Percentiles rank a stretch among this genome's conserved stretches.
Evolutionary conservation across 2,797 vertebrate genomes (phyloP).

Genomic region (Champsocephalus gunnari): DNA sequence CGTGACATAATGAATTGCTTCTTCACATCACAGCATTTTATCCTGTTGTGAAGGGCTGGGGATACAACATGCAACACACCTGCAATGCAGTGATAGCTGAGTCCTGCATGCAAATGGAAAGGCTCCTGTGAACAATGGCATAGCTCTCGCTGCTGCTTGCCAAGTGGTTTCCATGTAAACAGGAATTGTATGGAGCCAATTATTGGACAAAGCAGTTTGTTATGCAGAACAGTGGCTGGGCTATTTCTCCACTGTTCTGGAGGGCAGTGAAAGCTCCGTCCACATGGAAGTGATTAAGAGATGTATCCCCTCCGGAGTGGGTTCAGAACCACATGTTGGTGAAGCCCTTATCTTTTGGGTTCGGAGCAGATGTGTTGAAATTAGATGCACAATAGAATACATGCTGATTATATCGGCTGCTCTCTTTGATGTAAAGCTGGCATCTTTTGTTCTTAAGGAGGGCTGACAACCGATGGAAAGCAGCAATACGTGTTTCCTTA

Average conservation of each 20-base stretch:
- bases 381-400: constrained; percentile 25
- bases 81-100: constrained; percentile 10
- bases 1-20: constrained; percentile 9
- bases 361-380: constrained; percentile 42
- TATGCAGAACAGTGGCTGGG: constrained; percentile 34
- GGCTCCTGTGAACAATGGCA: constrained; percentile 14
- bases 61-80: constrained; percentile 3
- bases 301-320: constrained; percentile 29
- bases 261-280: constrained; percentile 24
- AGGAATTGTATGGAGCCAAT: constrained; percentile 31
- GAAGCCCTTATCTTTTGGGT: constrained; percentile 38
- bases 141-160: not conserved
- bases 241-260: constrained; percentile 22
- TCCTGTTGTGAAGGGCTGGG: not conserved
- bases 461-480: constrained; percentile 2
- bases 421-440: constrained; percentile 1
- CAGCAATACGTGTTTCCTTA: constrained; percentile 11
- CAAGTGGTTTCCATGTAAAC: constrained; percentile 28
- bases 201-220: constrained; percentile 26
- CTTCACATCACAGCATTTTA: not conserved
- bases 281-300: constrained; percentile 63
- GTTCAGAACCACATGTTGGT: constrained; percentile 45
- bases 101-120: not conserved
- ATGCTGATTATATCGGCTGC: not conserved
- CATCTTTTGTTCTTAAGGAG: constrained; percentile 14